phyloP scores from a whole-genome alignment of 2,888 invertebrate species.

The Abscondita cerata region DNA sequence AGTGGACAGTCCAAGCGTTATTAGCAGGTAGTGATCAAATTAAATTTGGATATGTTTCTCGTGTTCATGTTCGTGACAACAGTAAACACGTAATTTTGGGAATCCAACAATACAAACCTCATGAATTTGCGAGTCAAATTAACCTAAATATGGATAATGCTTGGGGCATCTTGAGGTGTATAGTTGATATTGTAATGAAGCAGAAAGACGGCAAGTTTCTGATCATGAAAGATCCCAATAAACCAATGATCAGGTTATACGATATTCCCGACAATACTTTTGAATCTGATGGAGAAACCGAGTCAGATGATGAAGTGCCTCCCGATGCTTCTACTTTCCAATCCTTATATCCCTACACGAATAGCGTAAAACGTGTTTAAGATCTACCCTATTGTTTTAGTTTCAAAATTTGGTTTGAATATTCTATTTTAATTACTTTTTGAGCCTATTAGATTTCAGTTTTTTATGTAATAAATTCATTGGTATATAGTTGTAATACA shows the following conservation, averaged over 20 bases:
- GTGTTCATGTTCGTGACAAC: conserved; percentile 91
- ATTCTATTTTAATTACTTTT: too few species aligned
- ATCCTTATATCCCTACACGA: conserved; percentile 55
- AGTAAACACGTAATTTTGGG: conserved; percentile 96
- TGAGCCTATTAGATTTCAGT: too few species aligned
- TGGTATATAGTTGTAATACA: too few species aligned
- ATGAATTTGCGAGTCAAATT: conserved; percentile 98
- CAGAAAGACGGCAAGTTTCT: conserved; percentile 96
- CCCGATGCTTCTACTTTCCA: conserved; percentile 56
- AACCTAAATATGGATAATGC: conserved; percentile 99
- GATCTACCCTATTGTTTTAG: too few species aligned
- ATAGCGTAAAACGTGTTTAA: conserved; percentile 42
- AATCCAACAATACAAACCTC: conserved; percentile 97
- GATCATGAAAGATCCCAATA: conserved; percentile 99
- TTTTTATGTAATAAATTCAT: too few species aligned
- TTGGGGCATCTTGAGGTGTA: conserved; percentile 97
- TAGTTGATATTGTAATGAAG: conserved; percentile 96
- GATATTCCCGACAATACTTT: conserved; percentile 99
- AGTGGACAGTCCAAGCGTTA: conserved; percentile 97
- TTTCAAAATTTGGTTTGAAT: too few species aligned
- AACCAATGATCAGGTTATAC: conserved; percentile 96
- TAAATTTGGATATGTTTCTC: conserved; percentile 99
- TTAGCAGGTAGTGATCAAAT: conserved; percentile 96
- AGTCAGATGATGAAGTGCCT: conserved; percentile 74
- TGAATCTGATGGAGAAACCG: conserved; percentile 95